These are phyloP conservation scores for Elymnias hypermnestra DNA, from an alignment of 1,140 invertebrate species.

Conservation along the genomic window DNA sequence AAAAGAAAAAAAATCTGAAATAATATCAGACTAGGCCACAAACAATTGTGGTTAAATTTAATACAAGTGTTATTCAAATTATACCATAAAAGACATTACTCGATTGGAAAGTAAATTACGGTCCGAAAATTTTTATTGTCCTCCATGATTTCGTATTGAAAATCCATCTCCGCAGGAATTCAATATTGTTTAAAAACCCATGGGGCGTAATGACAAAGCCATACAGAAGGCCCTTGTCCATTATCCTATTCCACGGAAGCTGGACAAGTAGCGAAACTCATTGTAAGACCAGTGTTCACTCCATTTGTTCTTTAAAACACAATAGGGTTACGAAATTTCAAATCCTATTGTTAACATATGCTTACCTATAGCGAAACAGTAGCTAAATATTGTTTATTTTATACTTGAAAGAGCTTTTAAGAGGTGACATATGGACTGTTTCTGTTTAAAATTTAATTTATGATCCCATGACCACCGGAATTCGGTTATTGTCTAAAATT, in stretches of 20 bases:
- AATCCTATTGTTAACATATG: conserved; percentile 40
- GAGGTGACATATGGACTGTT: conserved; percentile 56
- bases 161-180: conserved; percentile 46
- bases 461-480: conserved; percentile 43
- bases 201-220: conserved; percentile 49
- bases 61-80: too few relatives aligned
- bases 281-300: conserved; percentile 46
- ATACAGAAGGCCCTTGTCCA: conserved; percentile 42
- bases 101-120: neutral
- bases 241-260: conserved; percentile 56
- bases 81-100: neutral
- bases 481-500: conserved; percentile 62
- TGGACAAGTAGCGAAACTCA: conserved; percentile 38
- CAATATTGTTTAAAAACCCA: conserved; percentile 45
- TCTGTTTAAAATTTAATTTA: conserved; percentile 58
- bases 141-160: conserved; percentile 30
- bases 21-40: too few relatives aligned
- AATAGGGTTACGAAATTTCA: conserved; percentile 56
- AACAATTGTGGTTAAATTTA: too few relatives aligned
- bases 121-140: conserved; percentile 20
- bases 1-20: too few relatives aligned
- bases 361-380: conserved; percentile 51
- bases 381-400: conserved; percentile 73
- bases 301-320: conserved; percentile 57
- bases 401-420: conserved; percentile 55